phyloP scores from a whole-genome alignment of 2,797 vertebrate genomes.

The Odontamblyopus rebecca region DNA sequence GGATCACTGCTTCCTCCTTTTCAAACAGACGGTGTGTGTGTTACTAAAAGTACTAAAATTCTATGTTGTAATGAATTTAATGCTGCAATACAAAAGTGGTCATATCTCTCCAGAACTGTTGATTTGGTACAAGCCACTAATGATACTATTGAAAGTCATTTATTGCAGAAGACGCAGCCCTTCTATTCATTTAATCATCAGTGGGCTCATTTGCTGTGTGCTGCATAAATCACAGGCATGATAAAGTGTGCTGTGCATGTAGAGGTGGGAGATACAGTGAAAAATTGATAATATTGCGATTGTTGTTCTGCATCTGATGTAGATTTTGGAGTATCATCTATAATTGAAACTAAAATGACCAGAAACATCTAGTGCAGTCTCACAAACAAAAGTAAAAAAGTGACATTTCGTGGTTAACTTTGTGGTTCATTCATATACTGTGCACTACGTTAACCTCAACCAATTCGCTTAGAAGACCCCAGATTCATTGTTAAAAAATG shows the following conservation, averaged over 20 bases:
- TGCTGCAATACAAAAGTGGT: neutral
- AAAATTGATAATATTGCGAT: no score
- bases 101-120: neutral
- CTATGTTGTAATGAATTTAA: neutral
- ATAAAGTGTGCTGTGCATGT: neutral
- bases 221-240: slow-evolving; percentile 15
- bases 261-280: no score
- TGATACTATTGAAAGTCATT: slow-evolving; percentile 22
- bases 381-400: no score
- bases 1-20: slow-evolving; percentile 9
- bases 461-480: no score
- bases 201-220: slow-evolving; percentile 20
- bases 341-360: no score
- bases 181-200: slow-evolving; percentile 28
- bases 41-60: neutral
- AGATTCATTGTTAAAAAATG: no score
- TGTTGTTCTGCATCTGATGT: no score
- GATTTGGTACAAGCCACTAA: slow-evolving; percentile 10
- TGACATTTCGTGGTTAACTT: no score
- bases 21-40: neutral
- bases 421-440: no score
- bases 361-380: no score
- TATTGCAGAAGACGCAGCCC: slow-evolving; percentile 32
- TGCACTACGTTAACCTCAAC: no score
- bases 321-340: no score